Percentiles rank a stretch among this genome's conserved stretches.
These are phyloP conservation scores for Myotis brandtii DNA, from an alignment of 2,113 vertebrate genomes.

Conservation along the genomic window DNA sequence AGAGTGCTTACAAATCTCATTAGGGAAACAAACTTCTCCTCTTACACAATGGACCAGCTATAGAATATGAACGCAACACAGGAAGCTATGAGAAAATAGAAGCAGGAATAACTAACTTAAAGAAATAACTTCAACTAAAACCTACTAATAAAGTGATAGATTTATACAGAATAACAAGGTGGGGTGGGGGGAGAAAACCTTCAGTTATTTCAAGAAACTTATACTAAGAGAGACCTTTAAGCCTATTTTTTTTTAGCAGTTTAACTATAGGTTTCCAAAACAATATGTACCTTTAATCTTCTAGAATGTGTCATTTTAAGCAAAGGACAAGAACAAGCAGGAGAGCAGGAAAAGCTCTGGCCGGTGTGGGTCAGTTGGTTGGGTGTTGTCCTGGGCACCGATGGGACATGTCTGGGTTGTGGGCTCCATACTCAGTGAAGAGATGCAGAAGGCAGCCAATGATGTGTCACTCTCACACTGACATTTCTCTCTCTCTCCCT, in stretches of 20 bases:
- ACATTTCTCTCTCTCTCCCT: too few relatives aligned
- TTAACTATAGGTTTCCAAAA: background rate
- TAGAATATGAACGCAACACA: background rate
- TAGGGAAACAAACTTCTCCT: background rate
- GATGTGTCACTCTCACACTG: too few relatives aligned
- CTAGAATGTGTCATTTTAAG: background rate
- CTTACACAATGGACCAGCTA: background rate
- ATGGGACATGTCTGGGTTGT: too few relatives aligned
- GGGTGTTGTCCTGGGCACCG: too few relatives aligned
- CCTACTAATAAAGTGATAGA: background rate
- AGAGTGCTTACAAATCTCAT: background rate
- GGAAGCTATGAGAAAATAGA: background rate
- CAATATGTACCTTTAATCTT: background rate
- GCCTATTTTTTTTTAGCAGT: background rate
- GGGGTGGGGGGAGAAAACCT: background rate
- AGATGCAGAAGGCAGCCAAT: too few relatives aligned
- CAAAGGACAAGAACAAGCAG: background rate
- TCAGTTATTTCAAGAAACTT: slow-evolving; percentile 14
- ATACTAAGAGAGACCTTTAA: background rate
- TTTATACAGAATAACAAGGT: background rate
- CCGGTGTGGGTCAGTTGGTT: too few relatives aligned
- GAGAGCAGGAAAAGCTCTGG: background rate
- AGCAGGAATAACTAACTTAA: background rate
- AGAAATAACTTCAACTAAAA: slow-evolving; percentile 21
- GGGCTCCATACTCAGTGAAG: too few relatives aligned